Base-by-base conservation (phyloP, 2,888 invertebrate genomes). In the Corbicula japonica region DNA sequence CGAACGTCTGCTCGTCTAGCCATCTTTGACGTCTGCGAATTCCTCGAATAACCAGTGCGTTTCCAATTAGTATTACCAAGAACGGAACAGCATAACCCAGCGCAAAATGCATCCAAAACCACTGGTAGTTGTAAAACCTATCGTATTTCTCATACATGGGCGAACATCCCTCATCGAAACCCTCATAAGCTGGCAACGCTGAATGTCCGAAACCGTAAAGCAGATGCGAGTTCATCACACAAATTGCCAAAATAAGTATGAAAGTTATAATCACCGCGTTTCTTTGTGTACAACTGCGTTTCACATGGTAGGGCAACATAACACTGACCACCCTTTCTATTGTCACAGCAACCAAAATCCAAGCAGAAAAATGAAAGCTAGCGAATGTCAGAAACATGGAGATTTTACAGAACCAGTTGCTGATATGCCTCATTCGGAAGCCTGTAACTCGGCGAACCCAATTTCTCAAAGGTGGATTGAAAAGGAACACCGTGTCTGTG, bases 401-500 rank as follows among this genome's bases (percentile, higher is more conserved):
- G 4, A 63, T 10, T 34, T 63, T 63, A 23, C 63, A 63, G 2
- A 32, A 41, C 8, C 48, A 10, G 15, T 48, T 10, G 32, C 63
- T 48, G 10, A 30, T 2, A 32, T 21, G 21, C 10, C 50, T 32
- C 5, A 63, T 23, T 28, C 34, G 34, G 0, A 63, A 12, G 2
- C 26, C 63, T 6, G 35, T 34, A 18, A 63, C 61, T 6, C 15
- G 8, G 8, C 18, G 26, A 21, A 58, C 1, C 23, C 41, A 60
- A 28, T 34, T 32, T 6, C 15, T 44, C n/a, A 70, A 34, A 35
- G 70, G 60, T 10, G 48, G 23, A 23, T 46, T 46, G 50, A 46
- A 60, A 41, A 70, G 28, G 26, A 70, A 70, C 35, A 70, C 26
- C 5, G 70, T 70, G 38, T 70, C 70, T 35, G 60, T 70, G n/a